Conservation (phyloP, 2,888 invertebrate species). For the Trissolcus brochymenae region DNA sequence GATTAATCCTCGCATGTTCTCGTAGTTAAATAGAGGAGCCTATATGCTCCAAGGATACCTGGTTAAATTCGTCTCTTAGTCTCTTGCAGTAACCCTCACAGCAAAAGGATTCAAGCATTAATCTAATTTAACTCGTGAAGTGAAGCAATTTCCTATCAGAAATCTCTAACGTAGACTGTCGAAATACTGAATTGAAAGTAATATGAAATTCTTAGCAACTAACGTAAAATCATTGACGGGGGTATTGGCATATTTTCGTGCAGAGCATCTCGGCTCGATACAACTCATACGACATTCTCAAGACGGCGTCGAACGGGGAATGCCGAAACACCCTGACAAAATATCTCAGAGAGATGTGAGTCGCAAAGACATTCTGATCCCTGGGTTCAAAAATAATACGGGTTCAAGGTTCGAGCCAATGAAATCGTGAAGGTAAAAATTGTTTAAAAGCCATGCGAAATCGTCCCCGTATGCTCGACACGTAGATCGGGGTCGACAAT, state of each 20-base stretch:
- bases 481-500: conserved; percentile 26
- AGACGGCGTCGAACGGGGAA: conserved; percentile 27
- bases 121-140: conserved; percentile 50
- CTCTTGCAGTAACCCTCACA: background rate
- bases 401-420: conserved; percentile 20
- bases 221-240: conserved; percentile 57
- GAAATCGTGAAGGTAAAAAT: conserved; percentile 23
- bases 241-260: conserved; percentile 53
- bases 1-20: conserved; percentile 1
- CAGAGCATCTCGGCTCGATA: conserved; percentile 41
- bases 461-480: conserved; percentile 24
- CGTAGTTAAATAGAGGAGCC: conserved; percentile 1
- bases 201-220: conserved; percentile 67
- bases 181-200: conserved; percentile 69
- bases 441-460: conserved; percentile 43
- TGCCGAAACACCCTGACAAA: conserved; percentile 38
- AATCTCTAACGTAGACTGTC: conserved; percentile 61
- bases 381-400: conserved; percentile 25
- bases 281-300: conserved; percentile 44
- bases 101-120: conserved; percentile 26
- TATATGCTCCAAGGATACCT: conserved; percentile 1
- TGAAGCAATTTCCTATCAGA: conserved; percentile 53
- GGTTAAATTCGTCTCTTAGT: conserved; percentile 16
- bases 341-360: conserved; percentile 42
- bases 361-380: conserved; percentile 24